Evolutionary conservation across 2,113 vertebrate genomes (phyloP), one percentile per base, ranked within the genome.

Genomic region (Eurystomus gularis): DNA sequence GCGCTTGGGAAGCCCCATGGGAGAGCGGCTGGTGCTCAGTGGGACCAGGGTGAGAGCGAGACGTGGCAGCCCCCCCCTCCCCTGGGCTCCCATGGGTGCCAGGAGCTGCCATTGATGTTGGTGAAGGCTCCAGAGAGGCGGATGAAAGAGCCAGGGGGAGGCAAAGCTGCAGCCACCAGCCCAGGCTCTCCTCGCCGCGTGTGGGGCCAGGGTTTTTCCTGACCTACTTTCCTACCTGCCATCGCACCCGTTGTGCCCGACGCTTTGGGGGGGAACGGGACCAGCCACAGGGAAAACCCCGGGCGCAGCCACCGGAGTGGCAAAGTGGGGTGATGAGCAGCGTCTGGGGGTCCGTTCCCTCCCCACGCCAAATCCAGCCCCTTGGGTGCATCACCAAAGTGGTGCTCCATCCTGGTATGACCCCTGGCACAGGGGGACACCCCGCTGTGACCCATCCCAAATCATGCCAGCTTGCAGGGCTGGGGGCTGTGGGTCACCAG

Each of bases 141-240:
- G 88, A 95, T 93, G 93, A 91, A 96, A 93, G 95, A 71, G 64
- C 65, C 12, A 7, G 46, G 46, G 48, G 31, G 39, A 37, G 71
- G 85, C 85, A 65, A 54, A 71, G 61, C 49, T 40, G 65, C 73
- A 10, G 82, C 49, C 8, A 6, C 62, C 44, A 20, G 81, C 13
- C 80, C 58, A 3, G 48, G 71, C 40, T 46, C 64, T 33, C 21
- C 1, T 17, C 3, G 5, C 57, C 10, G 3, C 0, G 2, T 6
- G 6, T 25, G 61, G 94, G 88, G 83, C 25, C 10, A 17, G 80
- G 88, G 83, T 33, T 94, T 91, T 94, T 96, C 93, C 95, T 93
- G 94, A 95, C 96, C 96, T 92, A 93, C 86, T 97, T 97, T 94
- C 64, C 95, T 17, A 44, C 90, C 76, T 80, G 95, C 58, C 62